A percentile compares a stretch with the other conserved stretches of the same genome.
Evolutionary conservation across 2,113 vertebrate species (phyloP).

Genomic region (Leptocoma aspasia): DNA sequence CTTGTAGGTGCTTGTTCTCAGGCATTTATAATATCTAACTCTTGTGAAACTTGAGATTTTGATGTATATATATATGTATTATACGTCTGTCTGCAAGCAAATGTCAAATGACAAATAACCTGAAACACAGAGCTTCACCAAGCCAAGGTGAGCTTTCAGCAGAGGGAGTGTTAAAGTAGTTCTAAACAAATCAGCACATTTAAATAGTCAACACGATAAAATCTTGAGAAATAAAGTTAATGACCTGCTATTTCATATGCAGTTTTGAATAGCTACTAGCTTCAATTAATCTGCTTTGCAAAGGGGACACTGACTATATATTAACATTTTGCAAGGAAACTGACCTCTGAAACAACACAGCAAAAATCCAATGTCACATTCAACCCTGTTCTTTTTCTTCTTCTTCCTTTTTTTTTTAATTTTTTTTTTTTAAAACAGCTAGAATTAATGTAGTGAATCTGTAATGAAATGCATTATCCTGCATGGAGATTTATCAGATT

Average conservation of each 20-base stretch:
- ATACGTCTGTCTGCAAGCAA: neutral
- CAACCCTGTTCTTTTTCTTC: slow-evolving; percentile 49
- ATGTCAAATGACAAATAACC: slow-evolving; percentile 21
- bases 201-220: slow-evolving; percentile 19
- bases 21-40: slow-evolving; percentile 1
- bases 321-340: slow-evolving; percentile 67
- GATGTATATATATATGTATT: neutral
- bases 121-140: slow-evolving; percentile 25
- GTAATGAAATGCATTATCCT: slow-evolving; percentile 89
- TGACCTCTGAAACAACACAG: slow-evolving; percentile 68
- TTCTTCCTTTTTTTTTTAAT: neutral
- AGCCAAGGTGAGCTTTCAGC: slow-evolving; percentile 43
- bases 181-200: slow-evolving; percentile 47
- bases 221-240: slow-evolving; percentile 49
- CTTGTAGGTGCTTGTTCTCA: neutral
- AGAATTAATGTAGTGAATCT: slow-evolving; percentile 82
- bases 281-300: slow-evolving; percentile 71
- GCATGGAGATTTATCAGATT: slow-evolving; percentile 88
- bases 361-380: slow-evolving; percentile 74
- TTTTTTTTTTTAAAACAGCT: slow-evolving; percentile 50
- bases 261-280: slow-evolving; percentile 64
- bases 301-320: slow-evolving; percentile 64
- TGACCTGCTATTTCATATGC: slow-evolving; percentile 53
- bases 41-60: slow-evolving; percentile 13
- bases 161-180: slow-evolving; percentile 13